phyloP scores from a whole-genome alignment of 2,113 vertebrate species.

The Lamprologus tigripictilis region DNA sequence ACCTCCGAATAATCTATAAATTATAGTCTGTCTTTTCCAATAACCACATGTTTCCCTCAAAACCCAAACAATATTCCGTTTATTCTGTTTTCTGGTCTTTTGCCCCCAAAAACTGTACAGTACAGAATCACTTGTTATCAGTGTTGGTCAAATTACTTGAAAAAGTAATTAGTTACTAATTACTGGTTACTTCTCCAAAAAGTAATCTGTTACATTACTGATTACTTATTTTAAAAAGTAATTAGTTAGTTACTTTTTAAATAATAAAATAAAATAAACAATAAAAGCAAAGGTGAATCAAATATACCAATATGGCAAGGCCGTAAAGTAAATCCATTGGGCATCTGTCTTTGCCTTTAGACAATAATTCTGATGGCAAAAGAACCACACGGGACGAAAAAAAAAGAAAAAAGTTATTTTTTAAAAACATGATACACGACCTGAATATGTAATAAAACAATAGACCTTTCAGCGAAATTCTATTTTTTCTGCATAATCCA shows the following conservation, averaged over 20 bases:
- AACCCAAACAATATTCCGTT: not conserved
- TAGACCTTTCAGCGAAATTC: not conserved
- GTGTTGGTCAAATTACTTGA: not conserved
- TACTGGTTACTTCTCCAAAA: not conserved
- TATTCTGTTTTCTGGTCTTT: not conserved
- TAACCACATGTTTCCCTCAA: not conserved
- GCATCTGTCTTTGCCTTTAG: not conserved
- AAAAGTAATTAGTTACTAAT: not conserved
- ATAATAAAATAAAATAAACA: not conserved
- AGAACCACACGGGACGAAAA: fast-evolving
- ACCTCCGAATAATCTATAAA: not conserved
- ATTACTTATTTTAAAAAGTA: not conserved
- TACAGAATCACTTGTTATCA: not conserved
- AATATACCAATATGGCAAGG: not conserved
- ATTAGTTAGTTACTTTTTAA: not conserved
- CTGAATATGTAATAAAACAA: not conserved
- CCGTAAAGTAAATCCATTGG: not conserved
- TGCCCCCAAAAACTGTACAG: not conserved
- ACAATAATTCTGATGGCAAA: not conserved
- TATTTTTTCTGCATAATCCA: not conserved
- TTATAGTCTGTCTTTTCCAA: not conserved
- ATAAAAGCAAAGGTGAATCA: not conserved
- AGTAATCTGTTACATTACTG: not conserved
- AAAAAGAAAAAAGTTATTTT: not conserved
- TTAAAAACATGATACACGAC: not conserved